Base-by-base conservation (phyloP, 2,888 invertebrate genomes). In the Tuberolachnus salignus region DNA sequence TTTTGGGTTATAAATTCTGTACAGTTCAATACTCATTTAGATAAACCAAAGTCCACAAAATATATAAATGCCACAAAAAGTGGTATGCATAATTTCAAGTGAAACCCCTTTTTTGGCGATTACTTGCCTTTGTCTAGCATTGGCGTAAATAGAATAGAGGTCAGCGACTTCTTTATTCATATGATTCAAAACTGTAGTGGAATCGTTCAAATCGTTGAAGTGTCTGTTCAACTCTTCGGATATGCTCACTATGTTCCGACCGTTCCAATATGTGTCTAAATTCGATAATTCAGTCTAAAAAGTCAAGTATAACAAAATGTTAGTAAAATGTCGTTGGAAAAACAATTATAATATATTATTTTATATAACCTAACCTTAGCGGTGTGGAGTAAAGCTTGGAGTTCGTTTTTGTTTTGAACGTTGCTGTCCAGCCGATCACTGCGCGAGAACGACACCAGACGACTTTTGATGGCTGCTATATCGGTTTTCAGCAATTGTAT, bases 401-500 rank as follows among this genome's bases (percentile, higher is more conserved):
- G 49, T 69, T 78, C 78, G 10, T 59, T 67, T 78, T 78, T 78
- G 57, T 78, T 78, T 59, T 78, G 55, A 26, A 78, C 42, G 19
- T 78, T 78, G 21, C 21, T 13, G 34, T 78, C 59, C 1, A 69
- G 23, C n/a, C 69, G 57, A 51, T 69, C 78, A 61, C 49, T 73
- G 8, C 42, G 80, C 1, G 59, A 26, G 42, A 64, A 66, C 8
- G 59, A 46, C 64, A 63, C 10, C 49, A 72, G 59, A 23, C 55
- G 71, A 53, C 55, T 80, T 66, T 42, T 71, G 1, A 73, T 73
- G 3, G 66, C 84, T 75, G 83, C 82, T 83, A 85, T 84, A 82
- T 85, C 84, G 81, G 84, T 83, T 81, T 85, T 84, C 81, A 85
- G 83, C 80, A 83, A 82, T 82, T 84, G 84, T 63, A 82, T 83